Percentiles rank a stretch among this genome's conserved stretches.
These are phyloP conservation scores for Arctopsyche grandis DNA, from an alignment of 1,140 invertebrate species.

Conservation along the genomic window DNA sequence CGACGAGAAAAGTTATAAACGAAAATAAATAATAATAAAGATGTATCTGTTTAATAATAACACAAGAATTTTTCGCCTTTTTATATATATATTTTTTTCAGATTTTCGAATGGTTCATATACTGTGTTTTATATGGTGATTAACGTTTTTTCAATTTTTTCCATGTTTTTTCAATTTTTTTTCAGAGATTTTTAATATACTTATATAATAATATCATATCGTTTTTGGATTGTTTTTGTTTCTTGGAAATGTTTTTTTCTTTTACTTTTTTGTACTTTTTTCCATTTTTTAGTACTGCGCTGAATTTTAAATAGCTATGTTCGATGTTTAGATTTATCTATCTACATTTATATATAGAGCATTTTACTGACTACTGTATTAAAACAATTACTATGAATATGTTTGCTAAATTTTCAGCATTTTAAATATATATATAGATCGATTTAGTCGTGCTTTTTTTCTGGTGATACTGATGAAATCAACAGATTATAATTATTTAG, in stretches of 20 bases:
- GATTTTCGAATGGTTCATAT: constrained; percentile 46
- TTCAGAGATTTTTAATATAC: constrained; percentile 40
- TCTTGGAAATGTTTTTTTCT: constrained; percentile 28
- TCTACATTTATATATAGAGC: constrained; percentile 13
- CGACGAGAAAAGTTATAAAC: neutral
- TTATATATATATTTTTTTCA: constrained; percentile 41
- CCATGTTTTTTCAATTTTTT: constrained; percentile 39
- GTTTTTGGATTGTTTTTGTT: constrained; percentile 48
- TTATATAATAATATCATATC: constrained; percentile 16
- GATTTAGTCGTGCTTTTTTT: neutral
- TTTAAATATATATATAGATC: neutral
- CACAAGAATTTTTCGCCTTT: constrained; percentile 6
- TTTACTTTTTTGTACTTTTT: neutral
- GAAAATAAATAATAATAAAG: neutral
- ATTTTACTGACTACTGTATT: neutral
- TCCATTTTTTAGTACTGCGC: constrained; percentile 30
- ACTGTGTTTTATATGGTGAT: constrained; percentile 30
- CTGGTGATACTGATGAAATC: neutral
- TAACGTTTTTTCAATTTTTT: constrained; percentile 40
- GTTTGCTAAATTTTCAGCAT: neutral
- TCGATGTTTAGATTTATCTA: constrained; percentile 38
- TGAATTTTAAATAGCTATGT: constrained; percentile 39
- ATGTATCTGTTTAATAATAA: neutral
- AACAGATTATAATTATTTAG: neutral
- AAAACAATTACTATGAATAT: neutral